These are phyloP conservation scores for Ceriagrion tenellum DNA, from an alignment of 2,888 invertebrate genomes.

Conservation along the genomic window DNA sequence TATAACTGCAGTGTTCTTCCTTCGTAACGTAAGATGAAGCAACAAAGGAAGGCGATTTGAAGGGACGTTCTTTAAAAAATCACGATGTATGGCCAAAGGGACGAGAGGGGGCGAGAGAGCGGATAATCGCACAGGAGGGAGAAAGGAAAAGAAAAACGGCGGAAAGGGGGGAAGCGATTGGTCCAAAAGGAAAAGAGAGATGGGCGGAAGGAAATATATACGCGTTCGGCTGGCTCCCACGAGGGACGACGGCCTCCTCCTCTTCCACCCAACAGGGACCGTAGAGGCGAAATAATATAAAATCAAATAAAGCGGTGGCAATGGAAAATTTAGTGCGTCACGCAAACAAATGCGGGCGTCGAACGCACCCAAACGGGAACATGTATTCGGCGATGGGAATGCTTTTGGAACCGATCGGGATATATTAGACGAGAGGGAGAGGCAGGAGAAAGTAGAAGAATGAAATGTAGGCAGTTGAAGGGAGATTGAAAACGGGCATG, in stretches of 20 bases:
- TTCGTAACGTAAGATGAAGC: too few species aligned
- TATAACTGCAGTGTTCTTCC: too few species aligned
- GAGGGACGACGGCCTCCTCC: neutral
- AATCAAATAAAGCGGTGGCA: neutral
- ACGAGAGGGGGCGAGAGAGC: neutral
- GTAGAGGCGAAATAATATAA: neutral
- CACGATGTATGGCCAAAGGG: neutral
- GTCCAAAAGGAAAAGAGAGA: neutral
- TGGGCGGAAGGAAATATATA: neutral
- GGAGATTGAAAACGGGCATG: too few species aligned
- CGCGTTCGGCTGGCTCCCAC: neutral
- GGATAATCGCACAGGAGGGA: neutral
- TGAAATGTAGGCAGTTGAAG: neutral
- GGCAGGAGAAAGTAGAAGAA: neutral
- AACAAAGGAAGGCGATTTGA: neutral
- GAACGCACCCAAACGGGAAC: neutral
- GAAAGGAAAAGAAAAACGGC: neutral
- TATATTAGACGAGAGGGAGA: neutral
- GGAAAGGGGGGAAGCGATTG: neutral
- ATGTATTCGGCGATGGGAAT: neutral
- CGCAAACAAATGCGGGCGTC: neutral
- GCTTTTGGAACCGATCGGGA: neutral
- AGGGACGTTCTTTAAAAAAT: neutral
- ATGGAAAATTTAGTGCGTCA: neutral
- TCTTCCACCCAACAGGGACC: too few species aligned